Evolutionary conservation across 92 coral and sea anemone genomes (phyloP).

Genomic region (Parazoanthus atlanticus): DNA sequence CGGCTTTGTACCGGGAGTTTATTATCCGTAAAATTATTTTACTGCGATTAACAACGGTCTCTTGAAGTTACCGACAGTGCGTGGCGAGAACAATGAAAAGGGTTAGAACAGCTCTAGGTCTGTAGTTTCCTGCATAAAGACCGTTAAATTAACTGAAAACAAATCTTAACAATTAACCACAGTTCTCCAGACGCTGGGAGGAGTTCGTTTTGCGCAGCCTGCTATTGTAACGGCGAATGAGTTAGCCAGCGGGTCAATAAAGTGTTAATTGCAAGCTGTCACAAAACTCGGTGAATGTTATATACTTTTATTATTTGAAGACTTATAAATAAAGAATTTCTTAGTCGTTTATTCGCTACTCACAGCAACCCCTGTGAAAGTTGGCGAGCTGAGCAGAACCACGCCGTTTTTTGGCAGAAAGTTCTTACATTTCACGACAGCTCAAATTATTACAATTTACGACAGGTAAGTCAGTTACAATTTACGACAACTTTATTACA

Average conservation of each 20-base stretch:
- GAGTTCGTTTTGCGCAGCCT: slow-evolving; percentile 10
- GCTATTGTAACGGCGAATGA: too few species aligned
- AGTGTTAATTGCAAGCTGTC: slow-evolving; percentile 40
- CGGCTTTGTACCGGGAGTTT: not conserved
- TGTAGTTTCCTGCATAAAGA: slow-evolving; percentile 33
- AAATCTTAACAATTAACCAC: slow-evolving; percentile 6
- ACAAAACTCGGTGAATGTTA: slow-evolving; percentile 15
- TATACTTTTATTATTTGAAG: slow-evolving; percentile 5
- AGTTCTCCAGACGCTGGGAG: slow-evolving; percentile 37
- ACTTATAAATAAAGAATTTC: slow-evolving; percentile 14
- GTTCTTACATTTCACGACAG: too few species aligned
- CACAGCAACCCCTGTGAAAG: not conserved
- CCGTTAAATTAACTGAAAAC: slow-evolving; percentile 24
- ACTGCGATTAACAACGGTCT: slow-evolving; percentile 4
- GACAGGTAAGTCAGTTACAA: too few species aligned
- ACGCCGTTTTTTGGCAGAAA: not conserved
- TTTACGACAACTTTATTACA: too few species aligned
- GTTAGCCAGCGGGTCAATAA: not conserved
- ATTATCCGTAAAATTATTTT: slow-evolving; percentile 24
- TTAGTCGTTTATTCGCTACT: not conserved
- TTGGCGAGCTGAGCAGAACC: not conserved
- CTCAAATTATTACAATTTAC: too few species aligned
- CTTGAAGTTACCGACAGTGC: slow-evolving; percentile 6
- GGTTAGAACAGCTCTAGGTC: not conserved
- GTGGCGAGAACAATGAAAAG: slow-evolving; percentile 1